Conservation (phyloP, 2,797 vertebrate genomes). For the Sphenopsis melanotis region DNA sequence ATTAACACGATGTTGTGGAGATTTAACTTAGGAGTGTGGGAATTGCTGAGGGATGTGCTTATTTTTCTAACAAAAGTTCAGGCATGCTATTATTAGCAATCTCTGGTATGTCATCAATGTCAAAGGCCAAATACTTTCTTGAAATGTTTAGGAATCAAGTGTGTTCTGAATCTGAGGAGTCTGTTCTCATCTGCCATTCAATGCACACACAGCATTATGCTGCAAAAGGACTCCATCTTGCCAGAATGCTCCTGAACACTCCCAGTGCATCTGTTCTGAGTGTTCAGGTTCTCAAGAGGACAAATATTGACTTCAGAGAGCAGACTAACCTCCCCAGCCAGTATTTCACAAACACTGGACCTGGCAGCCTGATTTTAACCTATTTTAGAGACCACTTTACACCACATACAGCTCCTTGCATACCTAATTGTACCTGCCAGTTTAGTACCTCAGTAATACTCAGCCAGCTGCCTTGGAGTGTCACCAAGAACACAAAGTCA, state of each 20-base stretch:
- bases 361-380: background rate
- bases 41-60: conserved; percentile 37
- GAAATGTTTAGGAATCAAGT: conserved; percentile 47
- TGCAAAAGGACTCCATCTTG: background rate
- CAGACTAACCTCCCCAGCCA: accelerated
- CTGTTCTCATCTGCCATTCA: background rate
- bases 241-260: background rate
- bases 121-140: conserved; percentile 61
- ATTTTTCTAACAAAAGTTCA: conserved; percentile 52
- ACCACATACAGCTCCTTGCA: accelerated
- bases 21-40: conserved; percentile 32
- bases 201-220: background rate
- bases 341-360: background rate
- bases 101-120: conserved; percentile 47
- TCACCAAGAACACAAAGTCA: background rate
- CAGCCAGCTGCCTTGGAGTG: background rate
- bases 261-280: background rate
- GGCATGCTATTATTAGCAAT: conserved; percentile 50
- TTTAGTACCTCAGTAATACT: background rate
- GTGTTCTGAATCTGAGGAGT: background rate
- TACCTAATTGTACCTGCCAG: accelerated
- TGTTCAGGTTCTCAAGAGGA: background rate
- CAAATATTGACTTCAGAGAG: background rate
- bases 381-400: background rate
- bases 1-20: background rate